Evolutionary conservation across 1,140 invertebrate genomes (phyloP), one percentile per base, ranked within the genome.

Genomic region (Platyscapa corneri): DNA sequence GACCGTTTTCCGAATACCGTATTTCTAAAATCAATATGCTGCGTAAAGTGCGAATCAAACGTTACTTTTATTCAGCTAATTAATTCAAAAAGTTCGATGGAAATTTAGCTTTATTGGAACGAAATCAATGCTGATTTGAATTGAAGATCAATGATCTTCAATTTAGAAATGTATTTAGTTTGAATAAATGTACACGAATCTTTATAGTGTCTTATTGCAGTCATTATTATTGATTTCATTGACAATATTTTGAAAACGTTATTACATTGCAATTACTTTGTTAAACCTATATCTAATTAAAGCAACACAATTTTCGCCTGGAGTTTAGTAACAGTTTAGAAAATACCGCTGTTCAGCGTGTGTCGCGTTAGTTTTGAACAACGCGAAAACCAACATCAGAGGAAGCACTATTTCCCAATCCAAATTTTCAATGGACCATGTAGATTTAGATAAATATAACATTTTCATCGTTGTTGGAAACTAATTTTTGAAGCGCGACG

Each of bases 81-180:
- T n/a, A 76, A 76, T 46, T n/a, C 49, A n/a, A 49, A 76, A 76
- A 49, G 27, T 14, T 49, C 30, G 39, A 76, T 76, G 42, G 49
- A 76, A 76, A 76, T 76, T 49, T 10, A 27, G 30, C 5, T 76
- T 42, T 42, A 76, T 76, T 10, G 27, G 16, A 76, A 20, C 8
- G 27, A 76, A 76, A 34, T 72, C 34, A 37, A 72, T 72, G 30
- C 37, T 6, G n/a, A n/a, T n/a, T n/a, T n/a, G n/a, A n/a, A n/a
- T n/a, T n/a, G n/a, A n/a, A n/a, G 12, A 46, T 46, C 42, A 46
- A 46, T 46, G 42, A 46, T 7, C 37, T 72, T 34, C 1, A 23
- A 60, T 60, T 60, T 3, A 60, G 23, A 27, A 0, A 27, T 27
- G 27, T 27, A 60, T 60, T 60, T 60, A 60, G 20, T 27, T 60